These are phyloP conservation scores for Allygus modestus DNA, from an alignment of 2,888 invertebrate species.

Conservation along the genomic window DNA sequence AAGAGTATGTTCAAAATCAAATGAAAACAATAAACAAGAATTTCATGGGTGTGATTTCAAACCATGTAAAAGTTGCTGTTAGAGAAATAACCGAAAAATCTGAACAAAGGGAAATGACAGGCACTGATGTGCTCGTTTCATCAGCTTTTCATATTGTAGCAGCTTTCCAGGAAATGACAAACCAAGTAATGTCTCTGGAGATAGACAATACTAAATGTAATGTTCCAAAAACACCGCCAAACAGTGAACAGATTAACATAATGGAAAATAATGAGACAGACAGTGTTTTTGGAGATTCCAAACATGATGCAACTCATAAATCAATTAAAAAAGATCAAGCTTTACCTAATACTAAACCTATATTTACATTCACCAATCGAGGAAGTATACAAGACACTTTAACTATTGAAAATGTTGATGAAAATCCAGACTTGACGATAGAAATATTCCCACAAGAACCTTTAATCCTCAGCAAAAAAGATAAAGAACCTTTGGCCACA, in stretches of 20 bases:
- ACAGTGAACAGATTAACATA: not conserved
- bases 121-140: conserved; percentile 43
- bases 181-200: not conserved
- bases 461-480: not conserved
- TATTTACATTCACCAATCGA: not conserved
- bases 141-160: conserved; percentile 48
- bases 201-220: conserved; percentile 18
- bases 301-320: conserved; percentile 9
- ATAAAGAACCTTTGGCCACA: not conserved
- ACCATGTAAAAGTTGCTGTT: conserved; percentile 19
- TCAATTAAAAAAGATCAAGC: conserved; percentile 50
- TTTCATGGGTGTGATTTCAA: conserved; percentile 2
- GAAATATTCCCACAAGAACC: not conserved
- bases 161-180: conserved; percentile 58
- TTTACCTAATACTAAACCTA: not conserved
- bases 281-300: not conserved
- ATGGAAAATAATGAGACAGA: not conserved
- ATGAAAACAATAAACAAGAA: conserved; percentile 18
- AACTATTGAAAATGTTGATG: conserved; percentile 2
- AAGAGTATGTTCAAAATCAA: not conserved
- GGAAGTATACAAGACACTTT: not conserved
- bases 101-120: conserved; percentile 11
- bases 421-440: conserved; percentile 19
- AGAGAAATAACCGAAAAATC: conserved; percentile 33
- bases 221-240: not conserved